Conservation (phyloP, 2,797 vertebrate genomes). For the Myotis findleyi region DNA sequence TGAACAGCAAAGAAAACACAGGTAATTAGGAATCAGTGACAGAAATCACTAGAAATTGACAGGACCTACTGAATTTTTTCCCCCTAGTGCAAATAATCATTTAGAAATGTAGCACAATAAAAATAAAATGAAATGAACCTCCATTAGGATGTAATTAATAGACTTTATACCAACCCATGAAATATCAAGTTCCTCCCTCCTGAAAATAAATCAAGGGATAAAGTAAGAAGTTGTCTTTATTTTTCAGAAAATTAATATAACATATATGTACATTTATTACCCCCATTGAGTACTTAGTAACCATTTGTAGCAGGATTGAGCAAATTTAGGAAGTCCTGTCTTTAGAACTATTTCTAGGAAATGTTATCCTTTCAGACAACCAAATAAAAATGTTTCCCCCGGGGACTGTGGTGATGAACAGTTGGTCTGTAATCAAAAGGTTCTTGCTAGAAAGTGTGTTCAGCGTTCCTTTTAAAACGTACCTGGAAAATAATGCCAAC, state of each 20-base stretch:
- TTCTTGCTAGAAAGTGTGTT: slow-evolving; percentile 53
- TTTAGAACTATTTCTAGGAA: slow-evolving; percentile 49
- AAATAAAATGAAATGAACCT: neutral
- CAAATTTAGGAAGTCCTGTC: slow-evolving; percentile 31
- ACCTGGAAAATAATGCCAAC: slow-evolving; percentile 52
- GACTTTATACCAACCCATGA: slow-evolving; percentile 7
- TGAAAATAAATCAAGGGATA: neutral
- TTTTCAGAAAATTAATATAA: neutral
- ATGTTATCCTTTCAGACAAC: slow-evolving; percentile 31
- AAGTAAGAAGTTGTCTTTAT: slow-evolving; percentile 6
- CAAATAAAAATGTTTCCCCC: slow-evolving; percentile 63
- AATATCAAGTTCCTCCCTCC: neutral
- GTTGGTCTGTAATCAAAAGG: slow-evolving; percentile 67
- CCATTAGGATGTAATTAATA: neutral
- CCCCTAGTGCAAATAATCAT: neutral
- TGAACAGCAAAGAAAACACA: neutral
- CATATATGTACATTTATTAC: neutral
- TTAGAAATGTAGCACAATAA: slow-evolving; percentile 27
- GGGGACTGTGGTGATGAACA: slow-evolving; percentile 35
- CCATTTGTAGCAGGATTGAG: neutral
- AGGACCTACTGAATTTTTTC: neutral
- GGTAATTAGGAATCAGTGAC: neutral
- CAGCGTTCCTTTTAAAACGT: slow-evolving; percentile 44
- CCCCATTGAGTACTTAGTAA: neutral
- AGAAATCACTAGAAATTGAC: slow-evolving; percentile 26